Evolutionary conservation across 2,888 invertebrate genomes (phyloP), one percentile per base, ranked within the genome.

Genomic region (Papilio demoleus): DNA sequence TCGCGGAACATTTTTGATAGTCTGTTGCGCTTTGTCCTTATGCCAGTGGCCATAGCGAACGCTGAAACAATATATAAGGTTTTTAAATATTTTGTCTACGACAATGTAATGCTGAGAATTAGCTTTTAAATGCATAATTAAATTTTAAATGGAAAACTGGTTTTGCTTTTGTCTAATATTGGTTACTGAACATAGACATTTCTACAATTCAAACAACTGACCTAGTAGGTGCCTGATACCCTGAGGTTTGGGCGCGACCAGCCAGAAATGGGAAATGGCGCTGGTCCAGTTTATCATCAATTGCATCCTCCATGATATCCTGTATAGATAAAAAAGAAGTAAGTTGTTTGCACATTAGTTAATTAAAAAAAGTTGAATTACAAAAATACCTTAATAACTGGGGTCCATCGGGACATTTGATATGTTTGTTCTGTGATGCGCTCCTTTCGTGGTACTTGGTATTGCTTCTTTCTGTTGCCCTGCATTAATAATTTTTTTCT

Each of bases 391-490:
- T 99, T 99, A 65, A 99, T 93, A 42, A 99, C 95, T 0, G 99
- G 99, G 2, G 99, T 99, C 99, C 99, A 99, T 77, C 99, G 95
- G 24, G 99, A 99, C 98, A 99, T 99, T 88, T 99, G 99, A 88
- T 99, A 99, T 1, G 98, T 99, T 85, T 99, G 99, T 85, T 99
- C 99, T 0, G 98, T 98, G 75, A 98, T 97, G 71, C 99, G 94
- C 87, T 99, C 99, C 87, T 99, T 99, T 36, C 99, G 95, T 31
- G 97, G 96, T 42, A 98, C 96, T 74, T 96, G 95, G 86, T 98
- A 98, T 65, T 95, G 93, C 87, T 98, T 98, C 87, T 96, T 97
- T 71, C 97, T 94, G 80, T 96, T 97, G 38, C 96, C 96, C 95
- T 97, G 90, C 76, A 74, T 72, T 73, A 66, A 53, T 12, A 31